phyloP scores from a whole-genome alignment of 2,888 invertebrate genomes.

The Pristionchus fissidentatus region DNA sequence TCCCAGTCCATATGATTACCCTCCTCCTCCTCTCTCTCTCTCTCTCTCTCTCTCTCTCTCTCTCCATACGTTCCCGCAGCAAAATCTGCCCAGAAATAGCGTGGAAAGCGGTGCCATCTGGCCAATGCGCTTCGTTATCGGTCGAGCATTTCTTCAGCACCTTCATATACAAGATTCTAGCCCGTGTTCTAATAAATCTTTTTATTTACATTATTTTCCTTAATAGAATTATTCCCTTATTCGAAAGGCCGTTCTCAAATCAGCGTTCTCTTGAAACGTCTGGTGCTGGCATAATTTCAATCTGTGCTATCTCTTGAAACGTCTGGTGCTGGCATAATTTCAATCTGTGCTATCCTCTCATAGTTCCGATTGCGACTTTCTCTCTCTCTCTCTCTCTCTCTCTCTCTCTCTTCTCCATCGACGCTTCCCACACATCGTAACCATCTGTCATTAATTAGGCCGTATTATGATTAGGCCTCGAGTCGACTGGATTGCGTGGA shows the following conservation, averaged over 20 bases:
- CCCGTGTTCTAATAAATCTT: neutral
- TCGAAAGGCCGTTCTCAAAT: no score
- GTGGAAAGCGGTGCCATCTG: neutral
- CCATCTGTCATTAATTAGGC: slow-evolving; percentile 41
- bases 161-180: no score
- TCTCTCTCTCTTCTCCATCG: slow-evolving; percentile 14
- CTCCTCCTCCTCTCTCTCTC: slow-evolving; percentile 13
- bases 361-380: neutral
- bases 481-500: no score
- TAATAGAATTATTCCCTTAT: no score
- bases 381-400: neutral
- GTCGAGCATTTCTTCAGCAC: neutral
- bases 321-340: no score
- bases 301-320: no score
- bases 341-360: neutral
- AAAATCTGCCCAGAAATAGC: slow-evolving; percentile 7
- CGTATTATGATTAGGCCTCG: slow-evolving; percentile 38
- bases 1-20: slow-evolving; percentile 32
- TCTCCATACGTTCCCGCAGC: neutral
- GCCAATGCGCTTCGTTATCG: neutral
- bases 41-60: neutral
- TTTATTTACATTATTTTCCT: neutral
- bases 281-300: no score
- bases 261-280: no score
- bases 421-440: slow-evolving; percentile 34